Evolutionary conservation across 1,140 invertebrate species (phyloP).

Genomic region (Macrobrachium rosenbergii): DNA sequence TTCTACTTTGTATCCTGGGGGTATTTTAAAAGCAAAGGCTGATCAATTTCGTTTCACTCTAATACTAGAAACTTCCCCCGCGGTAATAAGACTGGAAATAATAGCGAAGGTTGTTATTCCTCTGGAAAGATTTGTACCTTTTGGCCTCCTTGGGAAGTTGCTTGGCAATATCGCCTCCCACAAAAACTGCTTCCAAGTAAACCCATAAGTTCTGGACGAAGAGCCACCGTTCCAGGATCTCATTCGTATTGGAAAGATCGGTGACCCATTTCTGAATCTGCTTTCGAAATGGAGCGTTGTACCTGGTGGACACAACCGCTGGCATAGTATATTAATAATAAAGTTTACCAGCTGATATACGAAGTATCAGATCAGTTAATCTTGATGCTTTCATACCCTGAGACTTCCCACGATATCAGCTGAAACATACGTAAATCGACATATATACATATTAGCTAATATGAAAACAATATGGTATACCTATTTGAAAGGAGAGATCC

Average conservation of each 20-base stretch:
- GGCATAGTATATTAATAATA: conserved; percentile 14
- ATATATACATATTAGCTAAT: too few relatives aligned
- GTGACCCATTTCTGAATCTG: conserved; percentile 97
- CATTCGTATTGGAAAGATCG: conserved; percentile 95
- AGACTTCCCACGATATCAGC: too few relatives aligned
- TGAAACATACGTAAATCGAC: too few relatives aligned
- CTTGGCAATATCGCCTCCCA: conserved; percentile 97
- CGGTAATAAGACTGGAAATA: too few relatives aligned
- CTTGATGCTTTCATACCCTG: too few relatives aligned
- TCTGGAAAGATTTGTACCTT: conserved; percentile 70
- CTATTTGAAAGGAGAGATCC: conserved; percentile 92
- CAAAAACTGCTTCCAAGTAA: conserved; percentile 97
- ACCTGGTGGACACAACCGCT: conserved; percentile 74
- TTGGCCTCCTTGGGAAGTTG: conserved; percentile 95
- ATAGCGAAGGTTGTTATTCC: too few relatives aligned
- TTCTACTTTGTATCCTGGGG: too few relatives aligned
- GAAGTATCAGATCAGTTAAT: too few relatives aligned
- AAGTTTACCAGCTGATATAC: too few relatives aligned
- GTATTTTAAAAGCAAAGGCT: too few relatives aligned
- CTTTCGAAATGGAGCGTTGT: conserved; percentile 96
- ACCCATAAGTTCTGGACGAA: conserved; percentile 99
- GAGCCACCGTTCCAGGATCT: conserved; percentile 96
- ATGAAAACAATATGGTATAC: conserved; percentile 68
- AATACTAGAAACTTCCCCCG: too few relatives aligned
- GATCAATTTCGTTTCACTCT: too few relatives aligned